Evolutionary conservation across 2,113 vertebrate genomes (phyloP), one percentile per base, ranked within the genome.

Genomic region (Pedetes capensis): DNA sequence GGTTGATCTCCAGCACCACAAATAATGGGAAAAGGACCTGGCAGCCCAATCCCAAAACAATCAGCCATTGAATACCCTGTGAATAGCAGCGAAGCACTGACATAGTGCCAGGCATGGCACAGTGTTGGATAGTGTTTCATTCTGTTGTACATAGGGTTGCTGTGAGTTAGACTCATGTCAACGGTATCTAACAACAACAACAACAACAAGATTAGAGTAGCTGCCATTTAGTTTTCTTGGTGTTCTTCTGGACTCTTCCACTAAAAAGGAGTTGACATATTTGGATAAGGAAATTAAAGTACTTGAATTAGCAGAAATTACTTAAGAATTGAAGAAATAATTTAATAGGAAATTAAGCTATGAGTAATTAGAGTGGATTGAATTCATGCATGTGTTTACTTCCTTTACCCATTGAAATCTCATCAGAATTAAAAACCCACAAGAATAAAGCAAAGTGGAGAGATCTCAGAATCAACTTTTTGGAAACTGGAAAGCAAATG

Each of bases 261-360:
- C 44, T 78, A 32, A 80, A 78, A 89, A 74, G 59, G 72, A 17
- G n/a, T 80, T 86, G 44, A 16, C 37, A 4, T 88, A 47, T 74
- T 80, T 53, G 2, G 14, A 37, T 89, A 89, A 83, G 80, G 55
- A 91, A 89, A 92, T 92, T 64, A 93, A 94, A 91, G 93, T 89
- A 57, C n/a, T 90, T 93, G 47, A 92, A 63, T 96, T 93, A 93
- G 39, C 34, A 87, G 39, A 86, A 95, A 75, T 85, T 94, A 74
- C 32, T 89, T 55, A 42, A 91, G 51, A 93, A 92, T 87, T 22
- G 51, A 89, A 91, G 57, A 71, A 89, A 87, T 76, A 86, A 82
- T 78, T 86, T 79, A 79, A 75, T 95, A 93, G 49, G 76, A 95
- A 92, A 81, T 71, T 72, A 76, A 83, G 23, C 25, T 84, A 82